phyloP scores from a whole-genome alignment of 64 coral and sea anemone genomes.

The Dendronephthya gigantea region DNA sequence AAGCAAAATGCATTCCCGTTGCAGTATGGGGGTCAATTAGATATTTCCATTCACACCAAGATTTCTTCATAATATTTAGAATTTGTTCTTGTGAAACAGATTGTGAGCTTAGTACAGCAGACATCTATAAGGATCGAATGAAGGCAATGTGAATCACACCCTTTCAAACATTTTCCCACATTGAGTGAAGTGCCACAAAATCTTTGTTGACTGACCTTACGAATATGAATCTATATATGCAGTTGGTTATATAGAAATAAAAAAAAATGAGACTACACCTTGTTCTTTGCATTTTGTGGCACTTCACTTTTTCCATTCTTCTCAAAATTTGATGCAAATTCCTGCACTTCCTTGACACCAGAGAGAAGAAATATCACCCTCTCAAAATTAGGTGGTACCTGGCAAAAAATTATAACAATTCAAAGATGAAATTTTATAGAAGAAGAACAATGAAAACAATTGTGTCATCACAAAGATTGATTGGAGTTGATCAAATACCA shows the following conservation, averaged over 20 bases:
- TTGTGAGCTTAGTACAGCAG: conserved; percentile 40
- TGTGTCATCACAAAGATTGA: no score
- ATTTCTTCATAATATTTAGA: conserved; percentile 56
- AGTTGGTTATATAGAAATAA: no score
- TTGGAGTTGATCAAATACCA: no score
- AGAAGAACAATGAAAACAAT: no score
- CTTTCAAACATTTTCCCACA: no score
- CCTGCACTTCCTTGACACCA: neutral
- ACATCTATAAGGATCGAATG: no score
- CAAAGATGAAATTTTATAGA: no score
- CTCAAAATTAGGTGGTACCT: neutral
- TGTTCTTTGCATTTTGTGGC: conserved; percentile 15
- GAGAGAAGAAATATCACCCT: neutral
- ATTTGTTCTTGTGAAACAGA: conserved; percentile 57
- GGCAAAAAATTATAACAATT: neutral
- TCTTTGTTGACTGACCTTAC: no score
- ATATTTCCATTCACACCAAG: conserved; percentile 57
- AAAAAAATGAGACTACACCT: conserved; percentile 46
- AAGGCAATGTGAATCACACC: no score
- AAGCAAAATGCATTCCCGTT: conserved; percentile 45
- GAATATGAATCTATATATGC: no score
- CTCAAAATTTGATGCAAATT: neutral
- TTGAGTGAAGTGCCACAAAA: no score
- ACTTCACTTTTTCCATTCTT: conserved; percentile 9
- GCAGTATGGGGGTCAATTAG: conserved; percentile 78